phyloP scores from a whole-genome alignment of 2,888 invertebrate species.

The Sturmia bella region DNA sequence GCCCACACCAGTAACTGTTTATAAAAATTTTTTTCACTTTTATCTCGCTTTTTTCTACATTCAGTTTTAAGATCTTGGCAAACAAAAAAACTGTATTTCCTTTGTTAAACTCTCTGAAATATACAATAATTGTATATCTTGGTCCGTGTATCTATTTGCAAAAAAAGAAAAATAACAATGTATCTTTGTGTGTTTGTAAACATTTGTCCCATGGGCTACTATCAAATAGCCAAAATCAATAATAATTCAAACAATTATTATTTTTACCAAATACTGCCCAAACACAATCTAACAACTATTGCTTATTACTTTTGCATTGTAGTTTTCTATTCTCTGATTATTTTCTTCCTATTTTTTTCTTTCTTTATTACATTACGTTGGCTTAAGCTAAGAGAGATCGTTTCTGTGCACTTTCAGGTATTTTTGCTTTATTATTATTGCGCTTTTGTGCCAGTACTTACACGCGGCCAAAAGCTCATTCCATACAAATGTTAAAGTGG shows the following conservation, averaged over 20 bases:
- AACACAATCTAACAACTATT: slow-evolving; percentile 44
- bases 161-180: slow-evolving; percentile 7
- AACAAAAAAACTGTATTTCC: slow-evolving; percentile 67
- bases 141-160: slow-evolving; percentile 48
- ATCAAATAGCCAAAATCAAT: slow-evolving; percentile 71
- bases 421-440: slow-evolving; percentile 59
- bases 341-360: slow-evolving; percentile 8
- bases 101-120: slow-evolving; percentile 65
- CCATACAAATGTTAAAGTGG: slow-evolving; percentile 24
- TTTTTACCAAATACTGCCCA: slow-evolving; percentile 67
- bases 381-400: slow-evolving; percentile 14
- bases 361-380: slow-evolving; percentile 35
- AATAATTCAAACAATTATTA: slow-evolving; percentile 71
- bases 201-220: slow-evolving; percentile 70
- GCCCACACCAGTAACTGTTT: slow-evolving; percentile 65
- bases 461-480: slow-evolving; percentile 40
- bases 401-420: slow-evolving; percentile 26
- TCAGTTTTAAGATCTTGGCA: slow-evolving; percentile 62
- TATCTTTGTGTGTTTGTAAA: slow-evolving; percentile 53
- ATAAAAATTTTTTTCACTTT: slow-evolving; percentile 29
- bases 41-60: slow-evolving; percentile 27
- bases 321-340: slow-evolving; percentile 16
- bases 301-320: slow-evolving; percentile 46
- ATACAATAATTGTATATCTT: slow-evolving; percentile 63
- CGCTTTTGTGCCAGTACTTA: slow-evolving; percentile 36